Base-by-base conservation (phyloP, 2,113 vertebrate species). In the Zosterops hypoxanthus region DNA sequence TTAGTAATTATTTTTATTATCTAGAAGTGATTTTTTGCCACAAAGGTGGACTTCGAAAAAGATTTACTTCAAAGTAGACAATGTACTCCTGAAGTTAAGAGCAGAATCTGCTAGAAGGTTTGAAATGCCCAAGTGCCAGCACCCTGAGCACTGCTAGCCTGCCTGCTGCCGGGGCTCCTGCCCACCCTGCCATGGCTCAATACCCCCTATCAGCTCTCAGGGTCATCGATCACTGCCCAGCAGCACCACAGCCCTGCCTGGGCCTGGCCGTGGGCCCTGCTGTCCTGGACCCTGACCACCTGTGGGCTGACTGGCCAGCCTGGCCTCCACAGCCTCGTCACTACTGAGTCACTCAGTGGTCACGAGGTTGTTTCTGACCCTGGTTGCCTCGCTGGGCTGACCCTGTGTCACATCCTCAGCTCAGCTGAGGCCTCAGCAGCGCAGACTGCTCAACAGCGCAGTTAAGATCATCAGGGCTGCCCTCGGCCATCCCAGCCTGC, bases 401-500 rank as follows among this genome's bases (percentile, higher is more conserved):
- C 41, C 57, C 19, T 2, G 1, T 22, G 41, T 46, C n/a, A 3
- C 0, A 0, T 21, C 26, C 61, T 44, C 39, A 22, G 79, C 29
- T 28, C 13, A 28, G 25, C 71, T n/a, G n/a, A n/a, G n/a, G n/a
- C n/a, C n/a, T n/a, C n/a, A n/a, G n/a, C n/a, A n/a, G n/a, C n/a
- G n/a, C n/a, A n/a, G n/a, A n/a, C n/a, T n/a, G n/a, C n/a, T n/a
- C n/a, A n/a, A n/a, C n/a, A n/a, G n/a, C n/a, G n/a, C n/a, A n/a
- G n/a, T n/a, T n/a, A n/a, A n/a, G n/a, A n/a, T n/a, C n/a, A n/a
- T n/a, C 0, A 0, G 29, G 5, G 11, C 5, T 55, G 26, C 23
- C 14, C 17, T 14, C 0, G 0, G 47, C 49, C 68, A 46, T 15
- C 39, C 46, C 63, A 20, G 20, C 22, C 52, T 59, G 36, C 22